These are phyloP conservation scores for Hypomecis punctinalis DNA, from an alignment of 2,888 invertebrate genomes.

Conservation along the genomic window DNA sequence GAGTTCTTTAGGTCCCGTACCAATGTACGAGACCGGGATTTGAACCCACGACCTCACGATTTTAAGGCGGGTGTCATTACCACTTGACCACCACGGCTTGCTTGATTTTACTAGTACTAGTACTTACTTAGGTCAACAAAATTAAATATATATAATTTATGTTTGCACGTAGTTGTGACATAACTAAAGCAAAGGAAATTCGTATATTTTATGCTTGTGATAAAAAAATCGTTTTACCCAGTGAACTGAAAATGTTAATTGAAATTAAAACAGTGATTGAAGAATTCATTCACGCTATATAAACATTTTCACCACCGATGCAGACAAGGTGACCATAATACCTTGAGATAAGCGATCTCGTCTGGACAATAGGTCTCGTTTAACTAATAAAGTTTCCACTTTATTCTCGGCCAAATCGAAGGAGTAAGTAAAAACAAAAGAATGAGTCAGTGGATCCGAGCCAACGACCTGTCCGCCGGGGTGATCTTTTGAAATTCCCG, in stretches of 20 bases:
- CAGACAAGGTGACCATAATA: conserved; percentile 21
- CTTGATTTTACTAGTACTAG: too few species aligned
- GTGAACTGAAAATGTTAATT: neutral
- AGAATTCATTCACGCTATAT: conserved; percentile 6
- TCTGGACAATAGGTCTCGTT: conserved; percentile 38
- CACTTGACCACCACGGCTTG: too few species aligned
- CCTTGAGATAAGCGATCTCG: conserved; percentile 29
- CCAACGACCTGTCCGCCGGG: conserved; percentile 75
- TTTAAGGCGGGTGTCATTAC: too few species aligned
- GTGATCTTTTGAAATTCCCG: conserved; percentile 83
- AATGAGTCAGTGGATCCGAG: conserved; percentile 77
- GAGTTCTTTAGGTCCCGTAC: too few species aligned
- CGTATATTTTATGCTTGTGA: neutral
- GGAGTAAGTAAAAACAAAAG: conserved; percentile 75
- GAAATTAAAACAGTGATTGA: conserved; percentile 14
- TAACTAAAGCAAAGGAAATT: too few species aligned
- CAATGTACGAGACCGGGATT: too few species aligned
- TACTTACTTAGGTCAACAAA: too few species aligned
- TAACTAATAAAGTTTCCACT: conserved; percentile 44
- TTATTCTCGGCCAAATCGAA: conserved; percentile 51
- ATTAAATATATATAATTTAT: too few species aligned
- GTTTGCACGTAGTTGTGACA: too few species aligned
- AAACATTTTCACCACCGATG: conserved; percentile 13
- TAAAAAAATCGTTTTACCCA: neutral
- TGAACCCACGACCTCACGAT: too few species aligned